Evolutionary conservation across 2,888 invertebrate genomes (phyloP).

Genomic region (Scaptomyza flava): DNA sequence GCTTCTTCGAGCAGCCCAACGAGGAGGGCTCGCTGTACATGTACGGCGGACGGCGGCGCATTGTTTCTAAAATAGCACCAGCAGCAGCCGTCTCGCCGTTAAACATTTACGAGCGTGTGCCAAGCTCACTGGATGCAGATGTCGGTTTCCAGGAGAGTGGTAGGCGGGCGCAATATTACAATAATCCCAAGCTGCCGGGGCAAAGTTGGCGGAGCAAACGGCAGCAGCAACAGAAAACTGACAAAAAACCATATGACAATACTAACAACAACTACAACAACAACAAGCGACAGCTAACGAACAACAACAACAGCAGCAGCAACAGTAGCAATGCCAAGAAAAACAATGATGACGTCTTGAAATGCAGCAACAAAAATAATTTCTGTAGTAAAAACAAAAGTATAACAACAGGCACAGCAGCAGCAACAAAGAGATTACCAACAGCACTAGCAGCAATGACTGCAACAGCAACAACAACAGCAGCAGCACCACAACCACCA

Average conservation of each 20-base stretch:
- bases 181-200: constrained; percentile 71
- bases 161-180: constrained; percentile 41
- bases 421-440: constrained; percentile 45
- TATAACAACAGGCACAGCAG: constrained; percentile 55
- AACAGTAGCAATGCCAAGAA: constrained; percentile 42
- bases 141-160: constrained; percentile 20
- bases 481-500: constrained; percentile 25
- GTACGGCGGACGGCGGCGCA: constrained; percentile 80
- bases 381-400: constrained; percentile 71
- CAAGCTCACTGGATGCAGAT: constrained; percentile 59
- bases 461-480: constrained; percentile 14
- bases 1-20: constrained; percentile 83
- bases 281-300: constrained; percentile 68
- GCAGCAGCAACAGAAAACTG: constrained; percentile 44
- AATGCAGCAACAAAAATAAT: constrained; percentile 67
- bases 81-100: constrained; percentile 40
- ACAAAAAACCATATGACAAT: constrained; percentile 78
- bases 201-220: constrained; percentile 77
- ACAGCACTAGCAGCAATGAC: constrained; percentile 26
- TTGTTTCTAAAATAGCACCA: constrained; percentile 66
- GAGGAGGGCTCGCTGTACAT: constrained; percentile 82
- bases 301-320: constrained; percentile 35
- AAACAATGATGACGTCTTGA: constrained; percentile 68
- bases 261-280: constrained; percentile 42
- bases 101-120: constrained; percentile 82